Base-by-base conservation (phyloP, 2,888 invertebrate species). In the Pemphredon lugubris region DNA sequence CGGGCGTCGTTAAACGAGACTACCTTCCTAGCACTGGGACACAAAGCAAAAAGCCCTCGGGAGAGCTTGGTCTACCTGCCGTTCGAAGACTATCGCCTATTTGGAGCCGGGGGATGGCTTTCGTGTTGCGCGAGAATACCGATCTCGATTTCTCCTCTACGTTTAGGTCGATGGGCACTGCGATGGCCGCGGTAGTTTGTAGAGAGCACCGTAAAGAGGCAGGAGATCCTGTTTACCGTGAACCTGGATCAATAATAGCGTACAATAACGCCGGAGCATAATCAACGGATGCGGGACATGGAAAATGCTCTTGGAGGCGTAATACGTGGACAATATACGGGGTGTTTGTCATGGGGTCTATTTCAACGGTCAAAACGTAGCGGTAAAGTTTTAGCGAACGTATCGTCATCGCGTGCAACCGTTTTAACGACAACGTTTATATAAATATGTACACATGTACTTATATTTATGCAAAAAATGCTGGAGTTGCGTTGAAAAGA, bases 1-100 rank as follows among this genome's bases (percentile, higher is more conserved):
- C 61, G 63, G 65, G 75, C 79, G 77, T 84, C 83, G 83, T 83
- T 77, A 79, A 82, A 76, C 79, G 73, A 73, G 81, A 81, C n/a
- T n/a, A n/a, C 74, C 78, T 82, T 81, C 81, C 81, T 80, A 69
- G 69, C 57, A 66, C 57, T 67, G 53, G 60, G 48, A 68, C 77
- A 76, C 81, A 77, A 80, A 77, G 75, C 71, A 76, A 80, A 77
- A 80, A 81, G 75, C 81, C 72, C 72, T 72, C 59, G 65, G 65
- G 77, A 70, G 61, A 66, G 61, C 71, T 55, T 48, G 47, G 54
- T 60, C 69, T 63, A 64, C 45, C 60, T 53, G 53, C 40, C 51
- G 64, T 64, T 65, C 63, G 61, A 68, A 73, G 73, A 79, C 68
- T 65, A 71, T 74, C 73, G 71, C 51, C 67, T 72, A 73, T 80